phyloP scores from a whole-genome alignment of 2,888 invertebrate species.

The Seira ritae region DNA sequence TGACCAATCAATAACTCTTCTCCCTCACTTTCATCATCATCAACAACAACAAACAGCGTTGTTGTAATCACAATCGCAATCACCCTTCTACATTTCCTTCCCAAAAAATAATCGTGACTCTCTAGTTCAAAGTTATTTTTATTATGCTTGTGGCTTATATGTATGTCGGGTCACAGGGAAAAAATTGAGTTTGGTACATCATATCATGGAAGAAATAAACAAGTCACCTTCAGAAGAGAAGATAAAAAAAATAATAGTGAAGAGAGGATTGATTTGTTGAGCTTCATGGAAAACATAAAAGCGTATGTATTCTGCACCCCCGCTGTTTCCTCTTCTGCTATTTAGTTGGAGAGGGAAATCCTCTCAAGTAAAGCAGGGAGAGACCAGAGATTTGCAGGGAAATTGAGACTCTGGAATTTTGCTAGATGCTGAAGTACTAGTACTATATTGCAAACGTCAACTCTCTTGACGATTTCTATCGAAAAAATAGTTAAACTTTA shows the following conservation, averaged over 20 bases:
- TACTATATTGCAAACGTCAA: neutral
- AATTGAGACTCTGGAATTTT: neutral
- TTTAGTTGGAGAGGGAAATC: neutral
- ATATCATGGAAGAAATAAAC: neutral
- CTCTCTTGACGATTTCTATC: neutral
- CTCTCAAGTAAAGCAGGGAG: neutral
- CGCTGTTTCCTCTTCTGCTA: neutral
- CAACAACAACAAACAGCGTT: too few relatives aligned
- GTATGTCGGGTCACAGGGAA: too few relatives aligned
- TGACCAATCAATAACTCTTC: conserved; percentile 34
- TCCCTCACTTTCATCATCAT: too few relatives aligned
- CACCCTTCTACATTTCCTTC: too few relatives aligned
- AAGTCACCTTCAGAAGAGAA: neutral
- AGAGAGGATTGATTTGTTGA: conserved; percentile 5
- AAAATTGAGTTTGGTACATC: too few relatives aligned
- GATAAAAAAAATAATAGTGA: neutral
- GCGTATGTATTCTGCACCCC: neutral
- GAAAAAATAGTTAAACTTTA: neutral
- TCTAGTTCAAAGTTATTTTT: too few relatives aligned
- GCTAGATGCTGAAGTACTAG: neutral
- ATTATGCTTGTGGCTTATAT: too few relatives aligned
- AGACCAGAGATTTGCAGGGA: neutral
- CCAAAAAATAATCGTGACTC: too few relatives aligned
- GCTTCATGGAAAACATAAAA: conserved; percentile 13
- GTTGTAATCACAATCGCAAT: too few relatives aligned